Conservation (phyloP, 2,113 vertebrate species). For the Clupea harengus region DNA sequence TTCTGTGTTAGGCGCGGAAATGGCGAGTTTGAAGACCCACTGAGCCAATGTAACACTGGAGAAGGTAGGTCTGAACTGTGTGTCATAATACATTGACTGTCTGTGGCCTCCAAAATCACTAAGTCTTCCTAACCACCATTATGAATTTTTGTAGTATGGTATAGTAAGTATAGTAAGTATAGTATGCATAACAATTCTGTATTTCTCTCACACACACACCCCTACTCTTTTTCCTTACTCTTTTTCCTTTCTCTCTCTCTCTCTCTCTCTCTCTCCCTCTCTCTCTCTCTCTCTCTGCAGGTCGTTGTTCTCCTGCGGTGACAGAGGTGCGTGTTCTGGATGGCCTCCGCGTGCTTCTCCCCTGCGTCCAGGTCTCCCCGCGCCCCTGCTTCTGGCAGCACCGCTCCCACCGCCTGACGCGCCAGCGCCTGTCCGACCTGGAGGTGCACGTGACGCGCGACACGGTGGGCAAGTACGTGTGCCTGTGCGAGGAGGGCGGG, state of each 20-base stretch:
- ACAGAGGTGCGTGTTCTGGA: constrained; percentile 53
- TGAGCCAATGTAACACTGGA: constrained; percentile 54
- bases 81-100: neutral
- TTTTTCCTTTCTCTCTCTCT: neutral
- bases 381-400: constrained; percentile 78
- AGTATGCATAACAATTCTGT: neutral
- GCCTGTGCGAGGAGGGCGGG: constrained; percentile 73
- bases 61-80: constrained; percentile 53
- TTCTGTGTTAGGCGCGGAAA: neutral
- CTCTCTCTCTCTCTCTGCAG: constrained; percentile 39
- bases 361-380: constrained; percentile 75
- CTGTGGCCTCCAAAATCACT: no score
- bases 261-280: neutral
- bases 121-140: no score
- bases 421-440: constrained; percentile 70
- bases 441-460: constrained; percentile 72
- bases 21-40: constrained; percentile 54
- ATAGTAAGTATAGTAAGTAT: no score
- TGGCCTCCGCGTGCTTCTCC: constrained; percentile 64
- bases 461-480: constrained; percentile 74
- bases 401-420: constrained; percentile 62
- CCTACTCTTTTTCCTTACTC: no score
- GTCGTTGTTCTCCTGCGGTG: constrained; percentile 47
- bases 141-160: no score
- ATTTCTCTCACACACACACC: neutral